Evolutionary conservation across 1,140 invertebrate species (phyloP), one percentile per base, ranked within the genome.

Genomic region (Tenebrio molitor): DNA sequence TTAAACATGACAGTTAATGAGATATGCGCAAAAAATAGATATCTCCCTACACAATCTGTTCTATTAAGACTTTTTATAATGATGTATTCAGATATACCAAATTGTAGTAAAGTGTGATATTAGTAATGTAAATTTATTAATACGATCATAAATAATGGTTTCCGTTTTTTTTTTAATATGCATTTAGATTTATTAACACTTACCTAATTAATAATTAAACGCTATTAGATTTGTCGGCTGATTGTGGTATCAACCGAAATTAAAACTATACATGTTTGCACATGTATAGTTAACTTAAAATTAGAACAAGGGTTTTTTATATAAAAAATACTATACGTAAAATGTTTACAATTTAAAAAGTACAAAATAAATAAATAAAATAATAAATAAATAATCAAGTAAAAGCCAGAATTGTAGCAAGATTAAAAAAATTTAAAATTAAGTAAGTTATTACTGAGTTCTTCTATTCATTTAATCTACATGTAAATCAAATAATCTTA

Each of bases 11-110:
- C 41, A 46, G 15, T 46, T 46, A 21, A 25, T 29, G 23, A 58
- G 50, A 58, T 58, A 58, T 6, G 8, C 5, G n/a, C 8, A 23
- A 53, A 33, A 58, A 46, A 58, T 23, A n/a, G 19, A 5, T 12
- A 58, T 58, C 50, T n/a, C 23, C 15, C 23, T 29, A 23, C 50
- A n/a, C 69, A 76, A 77, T 79, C 79, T 81, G 80, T 81, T 76
- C 81, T 80, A 79, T 81, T 78, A 81, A 81, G n/a, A 29, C 19
- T 58, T 17, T 34, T 58, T 58, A 29, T 58, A 58, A 58, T 58
- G 25, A 29, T 15, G 29, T 58, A 58, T 58, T 58, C 29, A 58
- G 12, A 58, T 58, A 29, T 58, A 25, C 14, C 10, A 58, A 25
- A 29, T 25, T 29, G 50, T 23, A 10, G 21, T 50, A 58, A 53